Base-by-base conservation (phyloP, 1,140 invertebrate species). In the Lepidurus packardi region DNA sequence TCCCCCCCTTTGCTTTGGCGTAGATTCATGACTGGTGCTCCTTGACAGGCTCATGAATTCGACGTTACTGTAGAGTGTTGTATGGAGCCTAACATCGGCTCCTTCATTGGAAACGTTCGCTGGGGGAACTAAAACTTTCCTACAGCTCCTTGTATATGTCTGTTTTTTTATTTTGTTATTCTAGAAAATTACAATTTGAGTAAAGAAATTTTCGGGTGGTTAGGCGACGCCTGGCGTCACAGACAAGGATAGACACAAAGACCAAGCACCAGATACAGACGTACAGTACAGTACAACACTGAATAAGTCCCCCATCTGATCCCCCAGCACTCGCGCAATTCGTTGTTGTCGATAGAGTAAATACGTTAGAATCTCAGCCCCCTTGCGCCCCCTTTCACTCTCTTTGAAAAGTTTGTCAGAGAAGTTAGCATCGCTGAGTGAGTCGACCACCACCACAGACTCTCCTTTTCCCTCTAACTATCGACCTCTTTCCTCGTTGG, bases 21-120 rank as follows among this genome's bases (percentile, higher is more conserved):
- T 65, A 65, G 53, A 65, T 65, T 65, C 53, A 65, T 65, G 53
- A 65, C 53, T 65, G 53, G 16, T 65, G 53, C 53, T 65, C 53
- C 13, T 65, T 65, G 53, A 65, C 53, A 65, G 53, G 53, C 53
- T 65, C 53, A 65, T 65, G 53, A 65, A 65, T 65, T 65, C 53
- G 13, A 4, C 53, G 13, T 65, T 34, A 34, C 34, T 34, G 34
- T 34, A 34, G 3, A 34, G 13, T 21, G 53, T 65, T 65, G 21
- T 65, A 65, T 16, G 45, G 3, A 47, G 5, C 53, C 53, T 5
- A 13, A 4, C 53, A 65, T 11, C 21, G 6, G 45, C 45, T 47
- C 45, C 45, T 47, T 47, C 10, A 4, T 47, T 16, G 16, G 53
- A 16, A 21, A 65, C 53, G 8, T 7, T 21, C 53, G 16, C 10